Conservation (phyloP, 2,888 invertebrate genomes). For the Fragum fragum region DNA sequence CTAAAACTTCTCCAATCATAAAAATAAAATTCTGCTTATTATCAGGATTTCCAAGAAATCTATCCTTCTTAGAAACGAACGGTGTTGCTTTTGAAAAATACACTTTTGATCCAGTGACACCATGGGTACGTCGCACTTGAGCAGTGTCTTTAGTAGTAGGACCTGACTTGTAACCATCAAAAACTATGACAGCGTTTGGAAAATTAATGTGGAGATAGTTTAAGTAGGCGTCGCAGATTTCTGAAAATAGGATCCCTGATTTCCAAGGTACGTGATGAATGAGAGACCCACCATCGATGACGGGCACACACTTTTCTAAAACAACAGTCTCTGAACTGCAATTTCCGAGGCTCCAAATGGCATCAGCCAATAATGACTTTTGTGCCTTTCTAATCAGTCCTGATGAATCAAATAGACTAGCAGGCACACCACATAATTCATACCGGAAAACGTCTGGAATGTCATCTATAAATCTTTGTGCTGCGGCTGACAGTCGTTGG, state of each 20-base stretch:
- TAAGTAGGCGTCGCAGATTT: constrained; percentile 42
- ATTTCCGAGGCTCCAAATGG: constrained; percentile 44
- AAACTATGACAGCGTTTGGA: too few species aligned
- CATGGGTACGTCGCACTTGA: constrained; percentile 54
- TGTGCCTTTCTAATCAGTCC: constrained; percentile 52
- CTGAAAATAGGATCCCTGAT: constrained; percentile 35
- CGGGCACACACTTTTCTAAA: too few species aligned
- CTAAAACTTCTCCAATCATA: constrained; percentile 45
- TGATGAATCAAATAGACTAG: constrained; percentile 24
- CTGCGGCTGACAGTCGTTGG: too few species aligned
- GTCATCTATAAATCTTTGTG: not conserved
- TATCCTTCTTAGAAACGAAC: constrained; percentile 45
- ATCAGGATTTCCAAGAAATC: too few species aligned
- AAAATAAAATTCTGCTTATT: too few species aligned
- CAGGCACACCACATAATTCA: constrained; percentile 56
- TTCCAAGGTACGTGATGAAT: constrained; percentile 60
- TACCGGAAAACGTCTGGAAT: constrained; percentile 47
- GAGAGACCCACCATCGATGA: constrained; percentile 62
- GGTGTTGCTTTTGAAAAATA: constrained; percentile 47
- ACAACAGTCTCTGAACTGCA: too few species aligned
- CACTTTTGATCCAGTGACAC: constrained; percentile 30
- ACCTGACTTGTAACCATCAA: too few species aligned
- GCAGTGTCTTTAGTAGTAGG: constrained; percentile 58
- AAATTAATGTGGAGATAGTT: too few species aligned
- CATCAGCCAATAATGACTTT: constrained; percentile 64